Percentiles rank a stretch among this genome's conserved stretches.
Conservation (phyloP, 2,113 vertebrate species). For the Chaetodon auriga region DNA sequence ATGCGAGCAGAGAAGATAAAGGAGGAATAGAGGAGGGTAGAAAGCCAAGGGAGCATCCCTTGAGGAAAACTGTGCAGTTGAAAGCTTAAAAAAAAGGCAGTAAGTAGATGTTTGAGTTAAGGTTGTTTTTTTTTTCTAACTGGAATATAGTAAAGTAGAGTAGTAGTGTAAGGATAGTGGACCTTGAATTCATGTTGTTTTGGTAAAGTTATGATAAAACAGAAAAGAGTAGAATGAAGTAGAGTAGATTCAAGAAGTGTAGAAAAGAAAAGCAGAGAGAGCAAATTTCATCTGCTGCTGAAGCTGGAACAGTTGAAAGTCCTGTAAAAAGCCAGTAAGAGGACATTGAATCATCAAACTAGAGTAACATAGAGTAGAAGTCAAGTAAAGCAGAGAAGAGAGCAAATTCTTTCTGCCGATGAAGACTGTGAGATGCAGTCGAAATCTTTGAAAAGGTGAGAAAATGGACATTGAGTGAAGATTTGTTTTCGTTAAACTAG, state of each 20-base stretch:
- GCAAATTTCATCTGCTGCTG: no score
- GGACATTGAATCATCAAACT: neutral
- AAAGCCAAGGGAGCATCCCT: neutral
- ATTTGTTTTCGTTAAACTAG: no score
- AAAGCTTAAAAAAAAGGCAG: neutral
- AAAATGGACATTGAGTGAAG: no score
- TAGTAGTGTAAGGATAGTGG: no score
- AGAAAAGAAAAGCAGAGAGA: neutral
- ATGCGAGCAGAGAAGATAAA: neutral
- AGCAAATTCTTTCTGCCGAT: neutral
- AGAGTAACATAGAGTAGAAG: neutral
- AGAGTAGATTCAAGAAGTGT: neutral
- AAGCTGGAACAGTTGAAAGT: neutral
- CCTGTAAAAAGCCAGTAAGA: neutral
- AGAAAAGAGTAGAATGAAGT: neutral
- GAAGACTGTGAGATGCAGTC: neutral
- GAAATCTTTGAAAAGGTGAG: neutral
- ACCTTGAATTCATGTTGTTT: no score
- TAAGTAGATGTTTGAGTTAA: neutral
- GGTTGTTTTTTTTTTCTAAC: neutral
- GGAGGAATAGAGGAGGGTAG: neutral
- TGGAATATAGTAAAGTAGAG: neutral
- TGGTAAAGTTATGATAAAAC: no score
- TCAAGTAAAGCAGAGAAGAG: neutral
- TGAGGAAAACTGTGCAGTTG: neutral